phyloP scores from a whole-genome alignment of 2,888 invertebrate species.

The Andrena flavipes region DNA sequence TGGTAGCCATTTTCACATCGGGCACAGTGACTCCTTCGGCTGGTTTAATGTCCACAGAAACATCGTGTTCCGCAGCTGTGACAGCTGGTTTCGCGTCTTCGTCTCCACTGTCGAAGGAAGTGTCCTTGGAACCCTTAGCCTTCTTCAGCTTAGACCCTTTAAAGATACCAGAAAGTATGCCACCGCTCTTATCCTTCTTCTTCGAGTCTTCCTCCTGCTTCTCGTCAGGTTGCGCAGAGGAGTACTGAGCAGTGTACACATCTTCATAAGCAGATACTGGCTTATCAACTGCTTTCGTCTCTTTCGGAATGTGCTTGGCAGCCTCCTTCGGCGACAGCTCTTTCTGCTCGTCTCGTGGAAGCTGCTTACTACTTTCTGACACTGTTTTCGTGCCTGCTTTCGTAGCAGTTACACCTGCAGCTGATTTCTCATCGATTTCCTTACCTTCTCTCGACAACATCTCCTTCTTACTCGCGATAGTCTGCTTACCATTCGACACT shows the following conservation, averaged over 20 bases:
- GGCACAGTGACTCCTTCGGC: not conserved
- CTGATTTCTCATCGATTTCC: constrained; percentile 86
- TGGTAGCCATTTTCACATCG: constrained; percentile 81
- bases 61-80: constrained; percentile 60
- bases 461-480: constrained; percentile 84
- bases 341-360: constrained; percentile 39
- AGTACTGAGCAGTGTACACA: constrained; percentile 74
- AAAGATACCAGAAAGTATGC: constrained; percentile 81
- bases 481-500: constrained; percentile 40
- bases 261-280: constrained; percentile 75
- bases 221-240: constrained; percentile 55
- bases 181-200: constrained; percentile 78
- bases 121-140: constrained; percentile 79
- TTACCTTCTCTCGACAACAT: constrained; percentile 86
- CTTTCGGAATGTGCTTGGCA: constrained; percentile 33
- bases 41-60: constrained; percentile 11
- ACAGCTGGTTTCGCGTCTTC: constrained; percentile 76
- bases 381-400: constrained; percentile 84
- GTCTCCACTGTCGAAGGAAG: constrained; percentile 81
- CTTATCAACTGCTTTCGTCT: constrained; percentile 61
- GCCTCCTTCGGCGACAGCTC: constrained; percentile 1
- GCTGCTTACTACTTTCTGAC: constrained; percentile 39
- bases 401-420: constrained; percentile 85
- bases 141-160: constrained; percentile 80
- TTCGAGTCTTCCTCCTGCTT: constrained; percentile 64